A percentile compares a stretch with the other conserved stretches of the same genome.
phyloP scores from a whole-genome alignment of 2,113 vertebrate species.

The Odobenus rosmarus region DNA sequence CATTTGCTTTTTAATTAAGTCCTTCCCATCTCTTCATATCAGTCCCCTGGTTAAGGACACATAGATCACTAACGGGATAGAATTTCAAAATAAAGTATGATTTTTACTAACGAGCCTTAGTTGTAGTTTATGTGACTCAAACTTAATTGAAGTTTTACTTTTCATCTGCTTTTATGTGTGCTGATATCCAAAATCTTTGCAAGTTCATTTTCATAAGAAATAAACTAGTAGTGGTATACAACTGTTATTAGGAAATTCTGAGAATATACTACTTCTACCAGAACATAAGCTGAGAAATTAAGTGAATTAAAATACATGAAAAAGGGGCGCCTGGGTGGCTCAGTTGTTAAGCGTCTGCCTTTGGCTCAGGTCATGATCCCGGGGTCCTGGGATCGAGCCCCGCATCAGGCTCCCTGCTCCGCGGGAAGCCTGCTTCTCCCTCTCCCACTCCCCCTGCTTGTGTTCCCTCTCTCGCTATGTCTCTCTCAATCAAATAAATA shows the following conservation, averaged over 20 bases:
- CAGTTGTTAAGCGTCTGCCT: no score
- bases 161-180: neutral
- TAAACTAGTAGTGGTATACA: neutral
- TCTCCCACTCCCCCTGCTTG: no score
- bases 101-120: neutral
- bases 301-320: neutral
- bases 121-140: neutral
- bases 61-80: neutral
- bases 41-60: neutral
- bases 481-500: no score
- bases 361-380: no score
- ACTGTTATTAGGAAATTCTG: neutral
- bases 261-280: neutral
- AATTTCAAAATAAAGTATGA: neutral
- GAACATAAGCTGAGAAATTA: neutral
- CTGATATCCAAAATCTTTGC: constrained; percentile 1
- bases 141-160: neutral
- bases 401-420: no score
- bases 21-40: neutral
- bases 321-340: neutral
- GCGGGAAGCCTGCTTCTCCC: no score
- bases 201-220: neutral
- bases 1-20: neutral
- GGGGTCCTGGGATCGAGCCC: no score
- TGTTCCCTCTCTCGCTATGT: no score